Base-by-base conservation (phyloP, 2,888 invertebrate genomes). In the Eilema depressum region DNA sequence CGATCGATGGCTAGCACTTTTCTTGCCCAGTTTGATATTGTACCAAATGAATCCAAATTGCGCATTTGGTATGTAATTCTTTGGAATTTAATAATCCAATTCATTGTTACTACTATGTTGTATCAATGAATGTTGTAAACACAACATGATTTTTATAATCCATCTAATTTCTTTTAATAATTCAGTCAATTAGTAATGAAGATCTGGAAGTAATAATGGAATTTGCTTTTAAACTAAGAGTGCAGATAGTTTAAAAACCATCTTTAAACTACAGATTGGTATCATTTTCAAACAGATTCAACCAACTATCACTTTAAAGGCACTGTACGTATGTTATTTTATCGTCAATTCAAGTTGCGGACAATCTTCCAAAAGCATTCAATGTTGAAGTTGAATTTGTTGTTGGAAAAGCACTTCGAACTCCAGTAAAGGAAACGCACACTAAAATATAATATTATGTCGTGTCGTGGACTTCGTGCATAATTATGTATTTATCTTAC, bases 361-460 rank as follows among this genome's bases (percentile, higher is more conserved):
- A 83, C 80, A 84, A 85, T 85, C 83, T 84, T 84, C 72, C 66
- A 75, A 81, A 79, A 66, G 75, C 74, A 78, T 80, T 77, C 73
- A 74, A 68, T 65, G 82, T 25, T 26, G 23, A 85, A 86, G 82
- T 88, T 88, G 83, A 84, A 82, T 57, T 25, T 25, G 23, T 25
- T 25, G 8, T 59, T 59, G 14, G 57, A 59, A 82, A 83, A 86
- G 75, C 84, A 86, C 84, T 84, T 86, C 82, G 75, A 89, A 87
- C 88, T 86, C 85, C 84, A 82, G 88, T 85, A 86, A 88, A 89
- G 88, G 86, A 88, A 91, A 88, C 86, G 85, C 86, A 86, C 80
- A 83, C 83, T 83, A 78, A 87, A 88, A 88, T 59, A 25, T 59
- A 26, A 53, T 53, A 10, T 47, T 47, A 47, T 20, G 47, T 20